Evolutionary conservation across 2,113 vertebrate species (phyloP).

Genomic region (Nothoprocta perdicaria): DNA sequence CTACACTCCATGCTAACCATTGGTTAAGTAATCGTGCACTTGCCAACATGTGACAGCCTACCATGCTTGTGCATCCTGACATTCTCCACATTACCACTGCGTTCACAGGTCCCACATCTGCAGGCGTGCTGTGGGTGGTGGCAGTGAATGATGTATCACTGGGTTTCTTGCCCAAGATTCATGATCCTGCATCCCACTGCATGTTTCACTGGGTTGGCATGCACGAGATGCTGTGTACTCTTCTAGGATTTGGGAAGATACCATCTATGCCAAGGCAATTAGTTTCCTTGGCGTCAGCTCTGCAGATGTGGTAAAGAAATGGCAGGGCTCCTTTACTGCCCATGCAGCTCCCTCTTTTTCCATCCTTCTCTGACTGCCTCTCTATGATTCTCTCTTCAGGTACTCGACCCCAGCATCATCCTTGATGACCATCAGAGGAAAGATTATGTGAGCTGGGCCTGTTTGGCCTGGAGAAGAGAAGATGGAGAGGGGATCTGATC

Average conservation of each 20-base stretch:
- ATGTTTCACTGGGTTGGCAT: neutral
- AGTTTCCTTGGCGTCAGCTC: neutral
- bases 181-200: neutral
- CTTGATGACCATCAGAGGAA: neutral
- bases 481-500: no score
- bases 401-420: neutral
- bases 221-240: neutral
- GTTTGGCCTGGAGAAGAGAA: no score
- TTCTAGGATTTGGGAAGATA: neutral
- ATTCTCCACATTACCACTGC: slow-evolving; percentile 14
- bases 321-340: neutral
- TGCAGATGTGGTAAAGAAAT: neutral
- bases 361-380: neutral
- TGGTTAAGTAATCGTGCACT: neutral
- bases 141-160: slow-evolving; percentile 9
- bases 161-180: slow-evolving; percentile 40
- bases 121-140: slow-evolving; percentile 45
- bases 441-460: no score
- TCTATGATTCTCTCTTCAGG: neutral
- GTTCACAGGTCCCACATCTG: slow-evolving; percentile 65
- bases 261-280: neutral
- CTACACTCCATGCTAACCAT: slow-evolving; percentile 35
- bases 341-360: neutral
- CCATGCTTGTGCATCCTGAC: slow-evolving; percentile 39
- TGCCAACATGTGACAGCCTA: slow-evolving; percentile 21